Evolutionary conservation across 2,797 vertebrate species (phyloP), one percentile per base, ranked within the genome.

Genomic region (Sebastes diploproa): DNA sequence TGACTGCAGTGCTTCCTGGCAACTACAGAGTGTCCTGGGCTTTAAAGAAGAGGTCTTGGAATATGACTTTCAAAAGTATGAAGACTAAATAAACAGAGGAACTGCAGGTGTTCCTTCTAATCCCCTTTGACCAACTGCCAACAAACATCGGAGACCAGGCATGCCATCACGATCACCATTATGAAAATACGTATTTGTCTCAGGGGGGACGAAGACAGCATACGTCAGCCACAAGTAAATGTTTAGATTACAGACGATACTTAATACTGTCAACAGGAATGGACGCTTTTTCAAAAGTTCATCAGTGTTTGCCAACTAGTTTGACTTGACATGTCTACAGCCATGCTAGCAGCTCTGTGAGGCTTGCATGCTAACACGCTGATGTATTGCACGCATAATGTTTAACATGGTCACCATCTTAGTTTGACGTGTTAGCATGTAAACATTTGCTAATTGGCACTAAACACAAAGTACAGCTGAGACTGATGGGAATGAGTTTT

Each of bases 71-170:
- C 10, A 30, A 55, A 84, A 78, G 64, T 74, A 79, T 69, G 77
- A 82, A 32, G 75, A 66, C 67, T 77, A 80, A 77, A 87, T 80
- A 82, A 86, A 89, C 82, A 80, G 70, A 84, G 58, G 81, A 81
- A 56, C 68, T 83, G 82, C 79, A 90, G 81, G 77, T 82, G 82
- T 83, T 80, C 27, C 72, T 50, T 23, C 59, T 75, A 77, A 83
- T 83, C 81, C 74, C 6, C 52, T 67, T 25, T 80, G 77, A 72
- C 63, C 2, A 6, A 22, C 62, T 7, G 73, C 83, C 84, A 89
- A 68, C 68, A 83, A 79, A 82, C 71, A 73, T 6, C 29, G 3
- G 23, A 82, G 64, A 74, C 34, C 54, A 63, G 64, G 34, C 65
- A 50, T 71, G 46, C 42, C 75, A n/a, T 69, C 54, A n/a, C 4